phyloP scores from a whole-genome alignment of 2,888 invertebrate genomes.

The Seladonia tumulorum region DNA sequence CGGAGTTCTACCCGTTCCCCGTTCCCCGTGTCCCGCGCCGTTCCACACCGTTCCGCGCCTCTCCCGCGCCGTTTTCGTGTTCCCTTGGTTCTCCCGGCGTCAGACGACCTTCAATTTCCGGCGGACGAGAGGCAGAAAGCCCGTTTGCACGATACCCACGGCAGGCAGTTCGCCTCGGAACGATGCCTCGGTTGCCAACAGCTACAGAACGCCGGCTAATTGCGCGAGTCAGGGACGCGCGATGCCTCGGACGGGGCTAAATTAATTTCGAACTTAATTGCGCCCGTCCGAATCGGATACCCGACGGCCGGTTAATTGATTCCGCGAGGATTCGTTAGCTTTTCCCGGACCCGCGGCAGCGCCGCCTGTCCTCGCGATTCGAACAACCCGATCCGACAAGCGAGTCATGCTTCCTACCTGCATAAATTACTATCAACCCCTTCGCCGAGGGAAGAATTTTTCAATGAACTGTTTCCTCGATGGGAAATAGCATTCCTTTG shows the following conservation, averaged over 20 bases:
- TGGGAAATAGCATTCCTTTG: too few relatives aligned
- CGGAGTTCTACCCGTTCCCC: not conserved
- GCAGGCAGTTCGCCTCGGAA: constrained; percentile 22
- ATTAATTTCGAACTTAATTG: constrained; percentile 69
- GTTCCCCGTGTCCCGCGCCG: not conserved
- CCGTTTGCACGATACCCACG: constrained; percentile 47
- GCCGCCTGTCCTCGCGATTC: not conserved
- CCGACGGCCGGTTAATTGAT: constrained; percentile 52
- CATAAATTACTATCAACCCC: not conserved
- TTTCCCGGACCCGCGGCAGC: not conserved
- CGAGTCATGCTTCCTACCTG: not conserved
- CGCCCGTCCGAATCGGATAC: constrained; percentile 46
- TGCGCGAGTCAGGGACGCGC: constrained; percentile 57
- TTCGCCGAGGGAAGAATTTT: not conserved
- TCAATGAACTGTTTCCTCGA: not conserved
- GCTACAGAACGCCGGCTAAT: constrained; percentile 63
- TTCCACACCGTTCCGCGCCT: not conserved
- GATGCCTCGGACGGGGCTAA: constrained; percentile 49
- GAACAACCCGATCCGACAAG: not conserved
- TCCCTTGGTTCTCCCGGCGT: constrained; percentile 23
- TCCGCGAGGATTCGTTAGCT: constrained; percentile 30
- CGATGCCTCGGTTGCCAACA: constrained; percentile 47
- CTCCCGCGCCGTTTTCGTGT: not conserved
- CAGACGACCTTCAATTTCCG: constrained; percentile 73
- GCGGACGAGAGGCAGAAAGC: constrained; percentile 54